phyloP scores from a whole-genome alignment of 2,113 vertebrate species.

The Gorsachius goisagi region DNA sequence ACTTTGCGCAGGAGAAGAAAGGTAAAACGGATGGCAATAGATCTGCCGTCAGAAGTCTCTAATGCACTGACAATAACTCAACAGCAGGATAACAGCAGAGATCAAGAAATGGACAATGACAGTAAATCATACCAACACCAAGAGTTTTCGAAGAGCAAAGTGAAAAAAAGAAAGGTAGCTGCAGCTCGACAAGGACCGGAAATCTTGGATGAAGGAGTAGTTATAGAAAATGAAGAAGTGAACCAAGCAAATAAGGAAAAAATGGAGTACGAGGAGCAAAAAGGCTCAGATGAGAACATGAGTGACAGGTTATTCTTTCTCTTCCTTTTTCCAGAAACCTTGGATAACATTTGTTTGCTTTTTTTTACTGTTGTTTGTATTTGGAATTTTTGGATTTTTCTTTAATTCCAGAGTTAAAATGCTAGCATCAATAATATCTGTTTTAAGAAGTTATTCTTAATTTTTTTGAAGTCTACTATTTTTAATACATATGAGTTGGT shows the following conservation, averaged over 20 bases:
- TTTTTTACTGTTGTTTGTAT: not conserved
- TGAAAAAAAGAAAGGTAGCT: conserved; percentile 91
- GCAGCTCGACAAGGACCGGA: conserved; percentile 80
- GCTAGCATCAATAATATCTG: not conserved
- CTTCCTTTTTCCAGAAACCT: conserved; percentile 14
- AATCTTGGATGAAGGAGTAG: conserved; percentile 77
- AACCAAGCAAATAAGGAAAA: conserved; percentile 86
- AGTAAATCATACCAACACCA: conserved; percentile 70
- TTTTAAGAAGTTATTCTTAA: not conserved
- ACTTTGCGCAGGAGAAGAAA: conserved; percentile 90
- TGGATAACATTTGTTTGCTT: not conserved
- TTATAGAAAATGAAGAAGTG: conserved; percentile 78
- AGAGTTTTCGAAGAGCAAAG: conserved; percentile 81
- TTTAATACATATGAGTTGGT: not conserved
- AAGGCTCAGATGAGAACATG: conserved; percentile 97
- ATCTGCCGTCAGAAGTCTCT: conserved; percentile 82
- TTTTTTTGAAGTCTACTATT: not conserved
- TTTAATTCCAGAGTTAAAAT: not conserved
- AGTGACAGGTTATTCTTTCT: conserved; percentile 93
- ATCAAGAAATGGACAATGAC: conserved; percentile 79
- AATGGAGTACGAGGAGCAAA: conserved; percentile 96
- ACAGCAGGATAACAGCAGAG: conserved; percentile 74
- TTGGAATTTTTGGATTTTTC: not conserved
- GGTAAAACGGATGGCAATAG: conserved; percentile 96
- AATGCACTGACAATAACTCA: conserved; percentile 81